These are phyloP conservation scores for Chionodraco myersi DNA, from an alignment of 2,113 vertebrate genomes.

Conservation along the genomic window DNA sequence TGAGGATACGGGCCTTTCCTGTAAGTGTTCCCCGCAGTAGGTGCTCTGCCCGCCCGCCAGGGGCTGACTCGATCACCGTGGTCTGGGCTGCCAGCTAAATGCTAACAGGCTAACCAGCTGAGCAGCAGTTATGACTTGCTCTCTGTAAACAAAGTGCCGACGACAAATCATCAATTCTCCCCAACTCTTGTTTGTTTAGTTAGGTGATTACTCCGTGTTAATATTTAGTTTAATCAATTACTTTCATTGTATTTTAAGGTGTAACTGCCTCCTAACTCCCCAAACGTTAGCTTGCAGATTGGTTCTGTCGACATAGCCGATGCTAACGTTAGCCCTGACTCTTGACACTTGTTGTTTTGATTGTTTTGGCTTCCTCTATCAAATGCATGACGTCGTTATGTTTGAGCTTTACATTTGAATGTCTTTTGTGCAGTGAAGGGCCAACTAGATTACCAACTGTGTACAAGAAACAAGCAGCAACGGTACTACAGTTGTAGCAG, in stretches of 20 bases:
- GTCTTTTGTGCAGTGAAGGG: background rate
- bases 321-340: constrained; percentile 55
- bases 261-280: constrained; percentile 19
- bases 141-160: constrained; percentile 49
- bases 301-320: constrained; percentile 42
- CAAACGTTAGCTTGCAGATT: constrained; percentile 29
- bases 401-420: background rate
- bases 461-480: background rate
- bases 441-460: background rate
- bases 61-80: constrained; percentile 71
- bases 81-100: constrained; percentile 54
- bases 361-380: background rate
- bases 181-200: background rate
- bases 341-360: constrained; percentile 76
- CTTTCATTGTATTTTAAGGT: constrained; percentile 2
- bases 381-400: background rate
- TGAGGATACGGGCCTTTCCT: constrained; percentile 99
- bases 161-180: background rate
- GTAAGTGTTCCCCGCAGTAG: constrained; percentile 85
- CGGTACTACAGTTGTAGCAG: constrained; percentile 5
- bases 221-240: background rate
- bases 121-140: constrained; percentile 51
- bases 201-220: background rate
- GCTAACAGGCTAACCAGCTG: constrained; percentile 62
- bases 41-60: constrained; percentile 42